Base-by-base conservation (phyloP, 92 coral and sea anemone species). In the Phenganax subtilis region DNA sequence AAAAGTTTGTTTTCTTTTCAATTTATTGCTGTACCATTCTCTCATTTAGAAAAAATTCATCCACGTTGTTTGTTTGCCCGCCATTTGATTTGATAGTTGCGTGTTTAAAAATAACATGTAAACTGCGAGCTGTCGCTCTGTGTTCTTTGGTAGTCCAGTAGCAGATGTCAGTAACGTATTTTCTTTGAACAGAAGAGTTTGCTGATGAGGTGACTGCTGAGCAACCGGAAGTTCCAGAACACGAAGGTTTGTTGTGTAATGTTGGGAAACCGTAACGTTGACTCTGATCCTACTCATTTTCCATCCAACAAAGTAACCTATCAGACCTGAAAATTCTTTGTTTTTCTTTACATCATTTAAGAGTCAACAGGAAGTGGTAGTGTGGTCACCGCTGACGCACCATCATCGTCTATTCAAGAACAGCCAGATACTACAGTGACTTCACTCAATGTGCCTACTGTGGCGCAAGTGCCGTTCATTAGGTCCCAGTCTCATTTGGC, bases 401-500 rank as follows among this genome's bases (percentile, higher is more conserved):
- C 86, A 53, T 75, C 90, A 8, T 55, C 88, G 55, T 73, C 90
- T 27, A 62, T 72, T 16, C 84, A 83, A 71, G 54, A 55, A 57
- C 90, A 72, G 47, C 77, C 31, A 44, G 82, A 58, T 12, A 15
- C 57, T 44, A 71, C 54, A 12, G 51, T 60, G 82, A 55, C 82
- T 9, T 76, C 81, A 55, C 82, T 59, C 28, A 77, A 51, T 37
- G 55, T 77, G 8, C 82, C 27, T 77, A 1, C 82, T 53, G 54
- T 16, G 30, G 8, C 82, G 16, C 79, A 71, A 80, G 84, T 86
- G 29, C 86, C 91, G 20, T 86, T 88, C 51, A 84, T 88, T 56
- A 86, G 85, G 80, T 88, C 87, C 16, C 88, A 93, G 85, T 90
- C 97, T 17, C 94, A 92, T 76, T 77, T 93, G 75, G 92, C 97